A percentile compares a stretch with the other conserved stretches of the same genome.
Evolutionary conservation across 2,797 vertebrate genomes (phyloP).

Genomic region (Melanotaenia parkinsoni): DNA sequence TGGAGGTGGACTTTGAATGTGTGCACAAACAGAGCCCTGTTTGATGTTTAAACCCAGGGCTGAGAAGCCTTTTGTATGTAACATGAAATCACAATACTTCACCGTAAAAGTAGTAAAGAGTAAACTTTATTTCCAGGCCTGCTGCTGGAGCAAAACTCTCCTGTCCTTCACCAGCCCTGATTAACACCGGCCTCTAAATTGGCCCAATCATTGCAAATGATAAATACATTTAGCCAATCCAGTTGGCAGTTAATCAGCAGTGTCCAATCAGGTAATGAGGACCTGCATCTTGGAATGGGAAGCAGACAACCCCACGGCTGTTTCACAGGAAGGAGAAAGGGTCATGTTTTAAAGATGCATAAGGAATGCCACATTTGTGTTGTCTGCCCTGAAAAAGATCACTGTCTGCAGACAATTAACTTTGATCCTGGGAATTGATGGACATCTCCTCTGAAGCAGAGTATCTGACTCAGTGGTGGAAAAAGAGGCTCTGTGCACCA

Average conservation of each 20-base stretch:
- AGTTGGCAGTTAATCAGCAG: conserved; percentile 78
- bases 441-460: conserved; percentile 56
- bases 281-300: conserved; percentile 70
- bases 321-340: conserved; percentile 46
- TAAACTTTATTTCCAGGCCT: conserved; percentile 41
- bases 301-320: conserved; percentile 68
- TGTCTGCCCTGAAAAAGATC: conserved; percentile 54
- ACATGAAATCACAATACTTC: conserved; percentile 56
- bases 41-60: conserved; percentile 35
- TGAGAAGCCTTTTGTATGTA: conserved; percentile 37
- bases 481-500: conserved; percentile 63
- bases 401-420: conserved; percentile 65
- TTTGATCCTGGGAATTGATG: conserved; percentile 58
- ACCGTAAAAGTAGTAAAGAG: conserved; percentile 14
- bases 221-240: conserved; percentile 78
- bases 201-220: conserved; percentile 70
- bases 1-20: conserved; percentile 16
- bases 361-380: conserved; percentile 48
- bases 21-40: conserved; percentile 21
- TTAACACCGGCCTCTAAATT: conserved; percentile 71
- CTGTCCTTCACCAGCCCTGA: conserved; percentile 67
- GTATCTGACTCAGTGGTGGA: conserved; percentile 63
- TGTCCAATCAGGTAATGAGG: conserved; percentile 78
- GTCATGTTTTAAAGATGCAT: conserved; percentile 55
- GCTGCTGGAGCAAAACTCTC: conserved; percentile 46